Percentiles rank a stretch among this genome's conserved stretches.
Conservation (phyloP, 2,797 vertebrate species). For the Mormyrus proboscirostris region DNA sequence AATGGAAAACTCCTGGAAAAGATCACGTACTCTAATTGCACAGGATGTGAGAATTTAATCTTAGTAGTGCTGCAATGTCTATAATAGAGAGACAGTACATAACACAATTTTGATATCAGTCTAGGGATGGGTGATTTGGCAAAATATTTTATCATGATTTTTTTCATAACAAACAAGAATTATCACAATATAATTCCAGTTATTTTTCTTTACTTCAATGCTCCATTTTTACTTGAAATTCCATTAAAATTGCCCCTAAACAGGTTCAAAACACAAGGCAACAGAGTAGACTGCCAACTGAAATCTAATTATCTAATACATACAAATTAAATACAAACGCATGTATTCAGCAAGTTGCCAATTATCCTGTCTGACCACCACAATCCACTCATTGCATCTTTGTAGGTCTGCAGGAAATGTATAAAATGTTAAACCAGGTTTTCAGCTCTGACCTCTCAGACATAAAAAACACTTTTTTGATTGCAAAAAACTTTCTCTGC, state of each 20-base stretch:
- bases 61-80: not conserved
- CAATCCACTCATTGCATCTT: not conserved
- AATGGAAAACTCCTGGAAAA: not conserved
- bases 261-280: not conserved
- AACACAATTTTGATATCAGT: not conserved
- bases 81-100: not conserved
- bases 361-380: not conserved
- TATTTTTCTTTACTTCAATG: not conserved
- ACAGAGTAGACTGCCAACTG: not conserved
- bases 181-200: not conserved
- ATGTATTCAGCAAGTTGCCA: not conserved
- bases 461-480: not conserved
- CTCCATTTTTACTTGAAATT: not conserved
- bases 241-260: not conserved
- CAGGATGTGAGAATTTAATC: not conserved
- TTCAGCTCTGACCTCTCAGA: not conserved
- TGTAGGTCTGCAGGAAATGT: not conserved
- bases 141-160: not conserved
- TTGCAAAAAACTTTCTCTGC: not conserved
- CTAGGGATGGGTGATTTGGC: not conserved
- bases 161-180: not conserved
- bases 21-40: not conserved
- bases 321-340: not conserved
- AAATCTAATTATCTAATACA: not conserved
- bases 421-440: not conserved